phyloP scores from a whole-genome alignment of 1,140 invertebrate genomes.

The Heliconius eleuchia region DNA sequence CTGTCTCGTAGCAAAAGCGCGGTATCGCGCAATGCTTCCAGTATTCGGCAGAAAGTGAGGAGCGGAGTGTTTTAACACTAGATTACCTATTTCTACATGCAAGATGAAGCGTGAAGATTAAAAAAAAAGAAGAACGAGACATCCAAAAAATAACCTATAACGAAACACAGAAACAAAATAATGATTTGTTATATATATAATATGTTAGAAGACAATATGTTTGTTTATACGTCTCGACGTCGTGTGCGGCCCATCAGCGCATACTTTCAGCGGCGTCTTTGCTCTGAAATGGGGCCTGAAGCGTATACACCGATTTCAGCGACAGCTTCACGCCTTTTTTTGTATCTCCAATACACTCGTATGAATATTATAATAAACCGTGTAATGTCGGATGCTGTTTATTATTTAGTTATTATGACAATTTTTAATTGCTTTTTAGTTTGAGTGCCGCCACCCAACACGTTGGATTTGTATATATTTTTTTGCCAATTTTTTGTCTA shows the following conservation, averaged over 20 bases:
- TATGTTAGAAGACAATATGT: constrained; percentile 30
- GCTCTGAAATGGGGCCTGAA: constrained; percentile 69
- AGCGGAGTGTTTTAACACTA: too few relatives aligned
- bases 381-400: constrained; percentile 64
- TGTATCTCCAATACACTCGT: constrained; percentile 45
- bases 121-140: too few relatives aligned
- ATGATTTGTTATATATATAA: constrained; percentile 29
- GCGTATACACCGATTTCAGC: constrained; percentile 70
- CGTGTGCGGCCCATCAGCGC: constrained; percentile 74
- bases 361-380: constrained; percentile 61
- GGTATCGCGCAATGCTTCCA: too few relatives aligned
- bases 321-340: constrained; percentile 75
- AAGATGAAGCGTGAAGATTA: too few relatives aligned
- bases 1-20: too few relatives aligned
- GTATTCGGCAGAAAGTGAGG: too few relatives aligned
- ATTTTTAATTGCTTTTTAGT: constrained; percentile 15
- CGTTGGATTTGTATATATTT: neutral
- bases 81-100: too few relatives aligned
- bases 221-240: constrained; percentile 35
- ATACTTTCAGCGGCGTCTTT: constrained; percentile 72
- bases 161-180: constrained; percentile 30
- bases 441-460: neutral
- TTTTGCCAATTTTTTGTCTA: neutral
- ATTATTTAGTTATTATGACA: constrained; percentile 47
- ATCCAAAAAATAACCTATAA: neutral